These are phyloP conservation scores for Rostratula benghalensis DNA, from an alignment of 2,113 vertebrate species.

Conservation along the genomic window DNA sequence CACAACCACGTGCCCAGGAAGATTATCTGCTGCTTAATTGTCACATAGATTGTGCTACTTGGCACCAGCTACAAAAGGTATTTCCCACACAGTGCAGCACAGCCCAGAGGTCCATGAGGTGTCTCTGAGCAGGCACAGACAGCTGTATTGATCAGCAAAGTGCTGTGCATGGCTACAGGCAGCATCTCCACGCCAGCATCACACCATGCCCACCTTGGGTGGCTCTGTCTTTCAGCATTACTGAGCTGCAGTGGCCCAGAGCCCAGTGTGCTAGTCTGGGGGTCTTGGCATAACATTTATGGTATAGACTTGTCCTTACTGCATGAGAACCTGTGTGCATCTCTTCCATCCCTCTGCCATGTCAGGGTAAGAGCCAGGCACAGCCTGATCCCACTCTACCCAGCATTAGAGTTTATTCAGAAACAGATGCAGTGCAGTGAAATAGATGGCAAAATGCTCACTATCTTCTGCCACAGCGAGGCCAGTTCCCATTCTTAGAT, in stretches of 20 bases:
- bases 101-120: background rate
- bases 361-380: background rate
- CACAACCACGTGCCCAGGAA: accelerated
- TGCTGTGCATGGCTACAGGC: background rate
- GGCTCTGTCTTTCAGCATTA: background rate
- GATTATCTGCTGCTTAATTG: background rate
- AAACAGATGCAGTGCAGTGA: background rate
- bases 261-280: background rate
- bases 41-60: background rate
- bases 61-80: background rate
- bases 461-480: background rate
- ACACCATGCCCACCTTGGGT: background rate
- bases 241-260: background rate
- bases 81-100: background rate
- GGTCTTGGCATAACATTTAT: background rate
- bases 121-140: background rate
- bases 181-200: background rate
- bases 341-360: background rate
- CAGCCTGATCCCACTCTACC: background rate
- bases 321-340: background rate
- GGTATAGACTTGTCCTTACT: background rate
- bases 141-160: background rate
- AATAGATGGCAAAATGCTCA: background rate
- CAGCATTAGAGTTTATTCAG: background rate
- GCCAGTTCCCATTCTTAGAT: background rate